These are phyloP conservation scores for Pachypanchax playfairii DNA, from an alignment of 2,113 vertebrate genomes.

Conservation along the genomic window DNA sequence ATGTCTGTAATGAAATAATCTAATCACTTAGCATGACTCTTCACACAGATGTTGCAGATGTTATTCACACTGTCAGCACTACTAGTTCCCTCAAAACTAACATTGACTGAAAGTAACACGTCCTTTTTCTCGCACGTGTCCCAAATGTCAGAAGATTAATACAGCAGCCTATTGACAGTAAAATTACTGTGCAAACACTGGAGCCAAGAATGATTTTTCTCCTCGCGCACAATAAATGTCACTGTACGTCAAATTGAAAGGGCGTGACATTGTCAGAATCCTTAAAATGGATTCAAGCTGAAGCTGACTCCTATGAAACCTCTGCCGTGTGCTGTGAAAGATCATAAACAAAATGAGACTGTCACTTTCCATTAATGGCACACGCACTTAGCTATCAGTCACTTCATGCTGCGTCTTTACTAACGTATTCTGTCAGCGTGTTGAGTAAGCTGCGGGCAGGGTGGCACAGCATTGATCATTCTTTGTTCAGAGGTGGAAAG, in stretches of 20 bases:
- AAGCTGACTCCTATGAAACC: conserved; percentile 41
- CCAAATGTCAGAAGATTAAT: conserved; percentile 19
- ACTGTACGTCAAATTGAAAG: conserved; percentile 34
- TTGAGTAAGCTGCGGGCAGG: conserved; percentile 62
- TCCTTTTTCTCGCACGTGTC: conserved; percentile 11
- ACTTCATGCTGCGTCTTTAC: conserved; percentile 65
- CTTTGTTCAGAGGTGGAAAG: conserved; percentile 29
- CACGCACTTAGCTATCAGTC: conserved; percentile 61
- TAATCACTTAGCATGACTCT: neutral
- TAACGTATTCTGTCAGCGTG: conserved; percentile 66
- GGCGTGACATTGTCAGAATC: conserved; percentile 59
- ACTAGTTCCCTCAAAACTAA: too few species aligned
- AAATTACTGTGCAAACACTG: conserved; percentile 32
- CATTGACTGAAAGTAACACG: too few species aligned
- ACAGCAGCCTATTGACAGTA: conserved; percentile 40
- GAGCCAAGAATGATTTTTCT: conserved; percentile 16
- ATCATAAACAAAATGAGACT: conserved; percentile 54
- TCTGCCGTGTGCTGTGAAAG: conserved; percentile 49
- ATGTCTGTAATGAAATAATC: too few species aligned
- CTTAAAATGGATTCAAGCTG: conserved; percentile 60
- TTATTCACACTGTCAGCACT: neutral
- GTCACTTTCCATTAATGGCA: conserved; percentile 61
- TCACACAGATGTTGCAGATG: neutral
- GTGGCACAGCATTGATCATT: conserved; percentile 53
- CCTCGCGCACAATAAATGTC: conserved; percentile 1